Percentiles rank a stretch among this genome's conserved stretches.
These are phyloP conservation scores for Anneissia japonica DNA, from an alignment of 35 echinoderm and acorn worm species.

Conservation along the genomic window DNA sequence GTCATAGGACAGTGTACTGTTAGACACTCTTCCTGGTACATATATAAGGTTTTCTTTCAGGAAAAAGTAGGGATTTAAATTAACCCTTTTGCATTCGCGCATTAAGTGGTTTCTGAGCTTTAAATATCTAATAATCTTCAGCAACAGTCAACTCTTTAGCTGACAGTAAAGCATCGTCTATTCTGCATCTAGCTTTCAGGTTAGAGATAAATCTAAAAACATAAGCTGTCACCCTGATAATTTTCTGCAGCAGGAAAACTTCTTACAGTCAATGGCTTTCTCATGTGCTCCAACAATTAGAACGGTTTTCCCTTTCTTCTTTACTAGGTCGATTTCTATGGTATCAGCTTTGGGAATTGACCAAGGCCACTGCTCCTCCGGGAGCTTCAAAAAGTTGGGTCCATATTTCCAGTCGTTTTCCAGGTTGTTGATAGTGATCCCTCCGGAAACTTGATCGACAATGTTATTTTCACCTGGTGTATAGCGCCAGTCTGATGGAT, in stretches of 20 bases:
- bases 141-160: constrained; percentile 11
- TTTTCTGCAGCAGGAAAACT: constrained; percentile 41
- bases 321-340: constrained; percentile 35
- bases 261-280: constrained; percentile 27
- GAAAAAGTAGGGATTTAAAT: constrained; percentile 23
- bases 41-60: neutral
- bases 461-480: constrained; percentile 46
- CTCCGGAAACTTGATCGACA: constrained; percentile 56
- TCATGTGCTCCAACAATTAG: neutral
- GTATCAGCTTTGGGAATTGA: neutral
- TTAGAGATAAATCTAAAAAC: constrained; percentile 37
- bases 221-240: constrained; percentile 55
- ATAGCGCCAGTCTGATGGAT: constrained; percentile 50
- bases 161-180: constrained; percentile 24
- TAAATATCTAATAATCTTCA: constrained; percentile 27
- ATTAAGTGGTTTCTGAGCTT: constrained; percentile 40
- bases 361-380: constrained; percentile 45
- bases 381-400: constrained; percentile 33
- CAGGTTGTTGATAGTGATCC: constrained; percentile 27
- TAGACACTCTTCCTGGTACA: constrained; percentile 21
- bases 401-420: constrained; percentile 36
- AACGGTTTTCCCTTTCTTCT: constrained; percentile 23
- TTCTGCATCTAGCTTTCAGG: constrained; percentile 1
- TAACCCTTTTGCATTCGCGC: neutral
- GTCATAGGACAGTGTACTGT: constrained; percentile 21